These are phyloP conservation scores for Serilophus lunatus DNA, from an alignment of 2,113 vertebrate genomes.

Conservation along the genomic window DNA sequence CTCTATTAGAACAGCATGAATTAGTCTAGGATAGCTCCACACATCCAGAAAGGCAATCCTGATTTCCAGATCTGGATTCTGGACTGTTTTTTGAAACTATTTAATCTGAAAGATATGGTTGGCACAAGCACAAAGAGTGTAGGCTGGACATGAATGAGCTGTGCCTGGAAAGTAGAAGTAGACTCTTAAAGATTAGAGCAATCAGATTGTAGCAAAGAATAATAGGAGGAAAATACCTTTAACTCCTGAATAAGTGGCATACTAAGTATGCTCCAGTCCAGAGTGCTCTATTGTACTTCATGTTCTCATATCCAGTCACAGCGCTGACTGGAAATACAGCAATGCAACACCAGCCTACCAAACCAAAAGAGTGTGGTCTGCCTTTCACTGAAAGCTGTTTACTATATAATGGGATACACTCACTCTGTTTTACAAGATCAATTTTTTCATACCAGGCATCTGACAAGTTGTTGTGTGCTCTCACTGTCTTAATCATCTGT, in stretches of 20 bases:
- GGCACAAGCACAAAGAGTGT: neutral
- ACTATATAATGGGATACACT: neutral
- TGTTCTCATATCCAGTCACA: neutral
- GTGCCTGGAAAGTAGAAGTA: neutral
- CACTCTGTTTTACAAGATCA: neutral
- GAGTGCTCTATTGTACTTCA: neutral
- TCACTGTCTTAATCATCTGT: slow-evolving; percentile 44
- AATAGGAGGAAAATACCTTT: slow-evolving; percentile 13
- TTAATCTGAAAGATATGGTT: neutral
- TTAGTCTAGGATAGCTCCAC: neutral
- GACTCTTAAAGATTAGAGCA: neutral
- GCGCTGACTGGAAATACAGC: neutral
- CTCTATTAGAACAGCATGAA: neutral
- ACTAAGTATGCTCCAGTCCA: neutral
- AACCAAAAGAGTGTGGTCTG: neutral
- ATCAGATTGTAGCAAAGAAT: neutral
- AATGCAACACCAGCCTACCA: neutral
- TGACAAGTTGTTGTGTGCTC: slow-evolving; percentile 28
- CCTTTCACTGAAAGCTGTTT: slow-evolving; percentile 17
- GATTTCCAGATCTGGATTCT: neutral
- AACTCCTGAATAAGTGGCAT: neutral
- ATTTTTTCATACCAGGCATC: neutral
- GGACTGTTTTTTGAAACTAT: neutral
- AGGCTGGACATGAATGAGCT: neutral
- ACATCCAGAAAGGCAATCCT: neutral